phyloP scores from a whole-genome alignment of 2,797 vertebrate genomes.

The Pseudochirops cupreus region DNA sequence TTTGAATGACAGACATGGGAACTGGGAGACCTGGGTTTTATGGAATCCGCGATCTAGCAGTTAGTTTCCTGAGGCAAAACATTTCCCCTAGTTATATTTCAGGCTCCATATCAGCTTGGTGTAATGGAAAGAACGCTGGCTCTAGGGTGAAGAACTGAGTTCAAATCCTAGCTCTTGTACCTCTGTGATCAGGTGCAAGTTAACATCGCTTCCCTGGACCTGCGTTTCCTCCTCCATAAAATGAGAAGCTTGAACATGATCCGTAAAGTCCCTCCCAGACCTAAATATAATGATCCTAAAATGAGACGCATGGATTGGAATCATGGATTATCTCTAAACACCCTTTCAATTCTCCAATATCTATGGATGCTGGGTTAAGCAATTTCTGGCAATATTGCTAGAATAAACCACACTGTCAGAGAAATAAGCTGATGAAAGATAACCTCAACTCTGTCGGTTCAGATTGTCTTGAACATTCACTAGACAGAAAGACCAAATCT shows the following conservation, averaged over 20 bases:
- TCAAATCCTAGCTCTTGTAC: background rate
- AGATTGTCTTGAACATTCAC: background rate
- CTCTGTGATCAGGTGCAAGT: background rate
- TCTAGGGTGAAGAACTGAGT: background rate
- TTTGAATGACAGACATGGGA: background rate
- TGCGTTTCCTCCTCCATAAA: constrained; percentile 12
- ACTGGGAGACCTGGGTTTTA: rapidly evolving
- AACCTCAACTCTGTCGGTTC: background rate
- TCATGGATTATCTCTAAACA: background rate
- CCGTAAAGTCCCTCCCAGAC: background rate
- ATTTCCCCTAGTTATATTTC: background rate
- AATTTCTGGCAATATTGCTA: background rate
- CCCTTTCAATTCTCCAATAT: background rate
- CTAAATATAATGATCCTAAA: background rate
- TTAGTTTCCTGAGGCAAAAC: background rate
- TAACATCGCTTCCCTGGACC: background rate
- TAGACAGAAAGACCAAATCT: background rate
- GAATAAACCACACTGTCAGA: background rate
- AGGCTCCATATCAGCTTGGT: background rate
- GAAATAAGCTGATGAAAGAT: background rate
- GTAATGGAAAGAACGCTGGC: background rate
- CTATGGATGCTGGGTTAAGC: background rate
- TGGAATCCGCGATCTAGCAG: background rate
- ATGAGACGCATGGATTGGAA: background rate
- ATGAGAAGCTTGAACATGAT: background rate